Percentiles rank a stretch among this genome's conserved stretches.
These are phyloP conservation scores for Theristicus caerulescens DNA, from an alignment of 2,113 vertebrate genomes.

Conservation along the genomic window DNA sequence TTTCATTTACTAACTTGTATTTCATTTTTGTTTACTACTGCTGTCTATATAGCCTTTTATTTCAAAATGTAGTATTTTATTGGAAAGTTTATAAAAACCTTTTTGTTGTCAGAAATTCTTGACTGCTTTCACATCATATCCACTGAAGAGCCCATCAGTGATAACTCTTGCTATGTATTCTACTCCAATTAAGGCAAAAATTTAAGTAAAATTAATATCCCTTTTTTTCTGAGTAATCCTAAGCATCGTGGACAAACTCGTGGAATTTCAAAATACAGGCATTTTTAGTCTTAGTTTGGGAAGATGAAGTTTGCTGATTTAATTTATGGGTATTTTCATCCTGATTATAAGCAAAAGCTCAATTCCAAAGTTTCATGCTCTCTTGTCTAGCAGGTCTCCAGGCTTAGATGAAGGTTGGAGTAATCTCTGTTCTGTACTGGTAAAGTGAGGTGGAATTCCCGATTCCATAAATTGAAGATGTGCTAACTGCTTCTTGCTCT, in stretches of 20 bases:
- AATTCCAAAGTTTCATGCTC: background rate
- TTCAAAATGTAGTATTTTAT: background rate
- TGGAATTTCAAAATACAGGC: background rate
- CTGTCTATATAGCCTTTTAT: background rate
- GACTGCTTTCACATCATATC: background rate
- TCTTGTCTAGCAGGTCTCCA: background rate
- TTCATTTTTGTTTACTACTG: background rate
- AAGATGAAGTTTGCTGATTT: background rate
- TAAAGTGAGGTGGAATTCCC: background rate
- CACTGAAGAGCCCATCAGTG: background rate
- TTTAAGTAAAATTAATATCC: background rate
- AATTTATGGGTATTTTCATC: background rate
- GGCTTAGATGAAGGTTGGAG: background rate
- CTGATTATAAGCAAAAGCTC: background rate
- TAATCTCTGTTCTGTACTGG: background rate
- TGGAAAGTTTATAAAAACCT: background rate
- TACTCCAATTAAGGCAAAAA: background rate
- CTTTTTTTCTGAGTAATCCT: background rate
- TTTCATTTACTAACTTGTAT: background rate
- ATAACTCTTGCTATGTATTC: background rate
- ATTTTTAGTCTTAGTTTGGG: background rate
- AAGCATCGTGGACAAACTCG: rapidly evolving
- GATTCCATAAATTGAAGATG: background rate
- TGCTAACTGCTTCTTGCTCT: background rate
- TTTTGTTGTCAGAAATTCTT: background rate